phyloP scores from a whole-genome alignment of 2,888 invertebrate species.

The Bimastos eiseni region DNA sequence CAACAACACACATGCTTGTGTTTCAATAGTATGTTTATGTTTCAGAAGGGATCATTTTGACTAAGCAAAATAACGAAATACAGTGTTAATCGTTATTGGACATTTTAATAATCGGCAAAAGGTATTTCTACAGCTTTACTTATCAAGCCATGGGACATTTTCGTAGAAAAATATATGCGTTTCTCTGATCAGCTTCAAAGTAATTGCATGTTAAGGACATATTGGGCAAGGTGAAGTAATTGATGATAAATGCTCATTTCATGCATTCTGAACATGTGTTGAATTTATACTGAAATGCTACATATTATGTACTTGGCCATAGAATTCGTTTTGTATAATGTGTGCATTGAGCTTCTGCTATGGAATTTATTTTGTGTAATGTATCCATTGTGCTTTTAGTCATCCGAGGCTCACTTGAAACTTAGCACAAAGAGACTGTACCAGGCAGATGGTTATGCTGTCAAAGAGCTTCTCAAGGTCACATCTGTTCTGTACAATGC shows the following conservation, averaged over 20 bases:
- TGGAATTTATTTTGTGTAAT: constrained; percentile 42
- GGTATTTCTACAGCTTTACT: no score
- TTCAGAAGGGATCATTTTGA: no score
- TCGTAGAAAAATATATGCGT: background rate
- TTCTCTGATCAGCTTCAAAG: background rate
- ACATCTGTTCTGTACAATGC: constrained; percentile 81
- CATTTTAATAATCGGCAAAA: no score
- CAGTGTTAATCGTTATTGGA: no score
- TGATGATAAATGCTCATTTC: no score
- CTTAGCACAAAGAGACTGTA: constrained; percentile 92
- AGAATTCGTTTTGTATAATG: constrained; percentile 42
- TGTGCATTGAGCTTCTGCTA: constrained; percentile 36
- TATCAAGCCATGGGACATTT: background rate
- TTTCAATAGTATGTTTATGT: no score
- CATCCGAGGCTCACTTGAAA: constrained; percentile 82
- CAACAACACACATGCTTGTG: no score
- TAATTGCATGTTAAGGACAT: background rate
- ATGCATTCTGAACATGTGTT: background rate
- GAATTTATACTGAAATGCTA: background rate
- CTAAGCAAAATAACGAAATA: no score
- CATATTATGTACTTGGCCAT: background rate
- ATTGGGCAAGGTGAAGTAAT: background rate
- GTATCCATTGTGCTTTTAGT: constrained; percentile 64
- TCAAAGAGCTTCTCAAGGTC: constrained; percentile 89
- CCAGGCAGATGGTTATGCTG: constrained; percentile 92